Conservation (phyloP, 2,888 invertebrate genomes). For the Cephus runcator region DNA sequence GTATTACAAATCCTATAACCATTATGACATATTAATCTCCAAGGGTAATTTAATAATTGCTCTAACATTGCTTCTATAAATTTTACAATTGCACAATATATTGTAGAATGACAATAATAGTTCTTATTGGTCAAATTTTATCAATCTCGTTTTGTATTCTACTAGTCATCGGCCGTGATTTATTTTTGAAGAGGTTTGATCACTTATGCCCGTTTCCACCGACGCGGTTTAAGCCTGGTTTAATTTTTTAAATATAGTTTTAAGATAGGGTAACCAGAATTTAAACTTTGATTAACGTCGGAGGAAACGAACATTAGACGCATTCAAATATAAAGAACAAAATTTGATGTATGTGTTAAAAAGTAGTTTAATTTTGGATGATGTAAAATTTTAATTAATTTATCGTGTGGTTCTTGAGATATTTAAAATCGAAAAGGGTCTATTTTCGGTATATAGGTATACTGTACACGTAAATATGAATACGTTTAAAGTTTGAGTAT, state of each 20-base stretch:
- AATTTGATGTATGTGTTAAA: too few relatives aligned
- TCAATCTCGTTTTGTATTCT: not conserved
- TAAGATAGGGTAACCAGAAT: too few relatives aligned
- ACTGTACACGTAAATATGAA: too few relatives aligned
- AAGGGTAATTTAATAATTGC: not conserved
- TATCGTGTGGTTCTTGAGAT: not conserved
- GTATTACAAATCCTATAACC: not conserved
- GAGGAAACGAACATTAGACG: not conserved
- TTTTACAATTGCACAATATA: not conserved
- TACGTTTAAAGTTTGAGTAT: too few relatives aligned
- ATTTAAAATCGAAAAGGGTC: not conserved
- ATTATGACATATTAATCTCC: not conserved
- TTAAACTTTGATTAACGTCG: too few relatives aligned
- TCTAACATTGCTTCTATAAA: not conserved
- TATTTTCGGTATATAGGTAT: not conserved
- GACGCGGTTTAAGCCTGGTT: too few relatives aligned
- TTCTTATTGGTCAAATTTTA: not conserved
- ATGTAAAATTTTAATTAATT: too few relatives aligned
- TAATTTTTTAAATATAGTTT: too few relatives aligned
- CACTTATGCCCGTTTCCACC: not conserved
- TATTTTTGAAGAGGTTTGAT: not conserved
- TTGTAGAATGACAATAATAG: not conserved
- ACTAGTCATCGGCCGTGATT: not conserved
- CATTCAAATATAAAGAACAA: too few relatives aligned
- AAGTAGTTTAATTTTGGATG: too few relatives aligned